Evolutionary conservation across 2,113 vertebrate species (phyloP), one percentile per base, ranked within the genome.

Genomic region (Lepisosteus osseus): DNA sequence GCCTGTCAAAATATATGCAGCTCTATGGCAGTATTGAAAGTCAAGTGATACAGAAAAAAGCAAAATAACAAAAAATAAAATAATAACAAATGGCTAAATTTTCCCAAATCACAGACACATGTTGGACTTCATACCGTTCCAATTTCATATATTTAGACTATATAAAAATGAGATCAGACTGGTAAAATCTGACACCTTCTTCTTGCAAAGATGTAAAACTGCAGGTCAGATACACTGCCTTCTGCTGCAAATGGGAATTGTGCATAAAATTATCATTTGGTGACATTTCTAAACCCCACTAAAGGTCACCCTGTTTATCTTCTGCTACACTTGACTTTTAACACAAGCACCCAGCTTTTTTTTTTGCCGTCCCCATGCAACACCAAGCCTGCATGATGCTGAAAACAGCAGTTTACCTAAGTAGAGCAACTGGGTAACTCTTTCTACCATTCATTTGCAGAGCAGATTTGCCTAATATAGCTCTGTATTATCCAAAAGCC

Each of bases 171-270:
- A 51, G 5, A 51, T 51, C 47, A 51, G 47, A 29, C 29, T 29
- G 29, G 29, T 29, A 29, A 29, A 29, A 29, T 29, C 47, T 9
- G 9, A 51, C 47, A 15, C 45, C 13, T 76, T 74, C 63, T 68
- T 61, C 71, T 69, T 55, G 61, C 70, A 74, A 70, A 74, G 62
- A 73, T 70, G 74, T 72, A 77, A 73, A 71, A 71, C 72, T 80
- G 79, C 66, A 15, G 47, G 2, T 55, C 7, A 6, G 14, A 47
- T 0, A 17, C 66, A 9, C n/a, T 15, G 59, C 55, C 9, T 65
- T 13, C 59, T 29, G 55, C 13, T 70, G 29, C 68, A 2, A 1
- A 11, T 54, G 2, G 45, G 62, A 54, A 17, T 5, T 14, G 13
- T 3, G 68, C 7, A 68, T 74, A 42, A 55, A 44, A 73, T 73